Evolutionary conservation across 2,888 invertebrate genomes (phyloP), one percentile per base, ranked within the genome.

Genomic region (Xanthorhoe designata): DNA sequence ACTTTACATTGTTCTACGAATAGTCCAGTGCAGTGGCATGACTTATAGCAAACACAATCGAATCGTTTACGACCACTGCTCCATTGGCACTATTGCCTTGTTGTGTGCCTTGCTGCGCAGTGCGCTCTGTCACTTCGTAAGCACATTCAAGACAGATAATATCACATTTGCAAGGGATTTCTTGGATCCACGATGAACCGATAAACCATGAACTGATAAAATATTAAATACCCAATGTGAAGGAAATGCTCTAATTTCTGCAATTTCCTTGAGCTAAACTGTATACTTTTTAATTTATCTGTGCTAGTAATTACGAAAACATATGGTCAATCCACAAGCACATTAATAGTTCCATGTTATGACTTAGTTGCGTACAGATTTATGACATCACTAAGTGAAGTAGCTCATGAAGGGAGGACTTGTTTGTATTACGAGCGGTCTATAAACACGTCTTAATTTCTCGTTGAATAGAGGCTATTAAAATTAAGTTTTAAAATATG

Each of bases 361-460:
- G 80, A 79, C 77, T 83, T 78, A 79, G 78, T 79, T 82, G 85
- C 74, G 78, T 83, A 83, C 83, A 85, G 86, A 89, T 89, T 91
- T 89, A 90, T 86, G 82, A 82, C 74, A 77, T 71, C 74, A 74
- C 73, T 77, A 79, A 85, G 82, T 75, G 74, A 80, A 85, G 84
- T 80, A 83, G 83, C 82, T 87, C 85, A 87, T 88, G 88, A 90
- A 89, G 82, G 88, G 83, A 85, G 79, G 83, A 85, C 86, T 89
- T 90, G 91, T 90, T 83, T 87, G 88, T 84, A 86, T 87, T 87
- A 90, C 88, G 90, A 89, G 86, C 87, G 85, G 80, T 83, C 80
- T 89, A 91, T 92, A 92, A 92, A 92, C 92, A 92, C 90, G 82
- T 91, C 91, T 90, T 93, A 92, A 92, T 91, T 89, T 87, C 86